Evolutionary conservation across 2,888 invertebrate genomes (phyloP).

Genomic region (Dinocampus coccinellae): DNA sequence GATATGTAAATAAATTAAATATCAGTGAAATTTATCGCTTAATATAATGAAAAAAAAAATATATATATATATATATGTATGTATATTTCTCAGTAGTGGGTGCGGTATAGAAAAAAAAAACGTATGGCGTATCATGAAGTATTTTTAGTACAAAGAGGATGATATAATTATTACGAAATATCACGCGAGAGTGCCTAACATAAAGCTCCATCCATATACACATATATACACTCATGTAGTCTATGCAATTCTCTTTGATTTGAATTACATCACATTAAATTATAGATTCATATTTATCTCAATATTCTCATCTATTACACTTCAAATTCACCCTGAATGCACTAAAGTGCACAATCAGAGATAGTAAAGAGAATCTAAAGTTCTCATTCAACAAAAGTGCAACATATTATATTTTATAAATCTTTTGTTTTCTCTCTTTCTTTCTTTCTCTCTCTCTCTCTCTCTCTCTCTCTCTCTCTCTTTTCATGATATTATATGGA

Average conservation of each 20-base stretch:
- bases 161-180: slow-evolving; percentile 8
- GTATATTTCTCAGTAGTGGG: background rate
- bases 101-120: background rate
- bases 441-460: background rate
- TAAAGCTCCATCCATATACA: background rate
- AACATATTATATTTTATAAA: background rate
- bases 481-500: too few relatives aligned
- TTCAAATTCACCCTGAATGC: too few relatives aligned
- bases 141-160: slow-evolving; percentile 4
- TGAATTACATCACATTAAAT: background rate
- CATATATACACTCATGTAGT: slow-evolving; percentile 42
- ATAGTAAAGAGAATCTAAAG: background rate
- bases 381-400: background rate
- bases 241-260: too few relatives aligned
- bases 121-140: background rate
- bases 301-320: too few relatives aligned
- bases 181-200: slow-evolving; percentile 19
- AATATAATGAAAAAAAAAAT: background rate
- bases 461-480: too few relatives aligned
- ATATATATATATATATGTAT: too few relatives aligned
- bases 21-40: background rate
- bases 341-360: too few relatives aligned
- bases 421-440: background rate
- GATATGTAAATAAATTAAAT: background rate
- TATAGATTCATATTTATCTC: background rate